phyloP scores from a whole-genome alignment of 2,888 invertebrate genomes.

The Apamea sordens region DNA sequence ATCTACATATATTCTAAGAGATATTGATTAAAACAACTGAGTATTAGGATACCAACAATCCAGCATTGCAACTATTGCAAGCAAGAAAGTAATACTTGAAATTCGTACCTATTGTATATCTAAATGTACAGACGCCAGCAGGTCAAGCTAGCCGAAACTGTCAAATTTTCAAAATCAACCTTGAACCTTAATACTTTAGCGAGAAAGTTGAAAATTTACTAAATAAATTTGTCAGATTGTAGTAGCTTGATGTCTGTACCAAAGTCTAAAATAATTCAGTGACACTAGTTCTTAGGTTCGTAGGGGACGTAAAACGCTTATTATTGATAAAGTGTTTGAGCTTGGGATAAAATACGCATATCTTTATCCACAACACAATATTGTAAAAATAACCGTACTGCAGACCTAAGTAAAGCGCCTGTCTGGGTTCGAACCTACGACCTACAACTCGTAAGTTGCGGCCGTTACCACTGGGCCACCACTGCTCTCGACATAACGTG shows the following conservation, averaged over 20 bases:
- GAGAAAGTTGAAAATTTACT: too few relatives aligned
- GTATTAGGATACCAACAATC: not conserved
- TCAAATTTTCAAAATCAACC: too few relatives aligned
- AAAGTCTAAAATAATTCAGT: not conserved
- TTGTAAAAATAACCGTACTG: too few relatives aligned
- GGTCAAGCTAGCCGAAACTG: too few relatives aligned
- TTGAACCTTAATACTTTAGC: too few relatives aligned
- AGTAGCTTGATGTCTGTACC: not conserved
- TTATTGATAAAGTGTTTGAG: not conserved
- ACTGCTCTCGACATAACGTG: not conserved
- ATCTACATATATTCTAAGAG: too few relatives aligned
- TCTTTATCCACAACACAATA: too few relatives aligned
- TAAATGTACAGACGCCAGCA: too few relatives aligned
- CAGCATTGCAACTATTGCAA: not conserved
- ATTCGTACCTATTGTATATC: not conserved
- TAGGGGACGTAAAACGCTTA: too few relatives aligned
- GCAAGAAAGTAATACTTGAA: not conserved
- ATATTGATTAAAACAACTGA: too few relatives aligned
- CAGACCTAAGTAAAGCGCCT: not conserved
- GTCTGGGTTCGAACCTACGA: not conserved
- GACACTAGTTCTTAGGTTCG: too few relatives aligned
- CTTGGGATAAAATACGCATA: not conserved
- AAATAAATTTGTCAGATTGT: too few relatives aligned
- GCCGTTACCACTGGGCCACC: not conserved
- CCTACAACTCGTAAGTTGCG: not conserved